Base-by-base conservation (phyloP, 1,140 invertebrate genomes). In the Samia ricini region DNA sequence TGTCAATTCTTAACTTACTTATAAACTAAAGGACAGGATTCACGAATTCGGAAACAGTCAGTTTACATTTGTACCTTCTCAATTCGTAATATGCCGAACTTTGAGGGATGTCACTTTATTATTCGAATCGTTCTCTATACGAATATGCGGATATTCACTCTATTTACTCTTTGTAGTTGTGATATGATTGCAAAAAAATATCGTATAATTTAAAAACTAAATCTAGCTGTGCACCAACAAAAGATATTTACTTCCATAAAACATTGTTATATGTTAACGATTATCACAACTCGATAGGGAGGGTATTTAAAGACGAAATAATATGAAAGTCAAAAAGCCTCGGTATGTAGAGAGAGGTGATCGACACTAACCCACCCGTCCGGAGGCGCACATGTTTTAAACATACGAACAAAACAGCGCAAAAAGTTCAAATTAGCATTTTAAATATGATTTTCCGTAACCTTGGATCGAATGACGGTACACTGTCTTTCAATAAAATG, bases 351-450 rank as follows among this genome's bases (percentile, higher is more conserved):
- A 68, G 50, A 67, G 71, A 79, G 81, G 80, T 85, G 83, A 82
- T 78, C 81, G 84, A 81, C 85, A 76, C 71, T 64, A 67, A 60
- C 57, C 67, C 69, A 69, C 64, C n/a, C 66, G 70, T 56, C 62
- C 24, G 36, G 68, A 73, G 80, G 72, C 77, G 68, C 80, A 69
- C 65, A 86, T 86, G 83, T 83, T 64, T 86, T 64, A 86, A 77
- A 79, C 79, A 88, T 81, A 20, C 52, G 42, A 56, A 59, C 61
- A 65, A 63, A 72, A 64, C 70, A 74, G 67, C 77, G 80, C 85
- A 85, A 85, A 85, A 85, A 83, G 74, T 74, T 56, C 64, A 71
- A 67, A 85, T 85, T 73, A 77, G 71, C 71, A 82, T 78, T 85
- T 81, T 76, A 78, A 84, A 88, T 83, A 68, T 74, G 55, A 68